Evolutionary conservation across 2,888 invertebrate genomes (phyloP), one percentile per base, ranked within the genome.

Genomic region (Pyralis farinalis): DNA sequence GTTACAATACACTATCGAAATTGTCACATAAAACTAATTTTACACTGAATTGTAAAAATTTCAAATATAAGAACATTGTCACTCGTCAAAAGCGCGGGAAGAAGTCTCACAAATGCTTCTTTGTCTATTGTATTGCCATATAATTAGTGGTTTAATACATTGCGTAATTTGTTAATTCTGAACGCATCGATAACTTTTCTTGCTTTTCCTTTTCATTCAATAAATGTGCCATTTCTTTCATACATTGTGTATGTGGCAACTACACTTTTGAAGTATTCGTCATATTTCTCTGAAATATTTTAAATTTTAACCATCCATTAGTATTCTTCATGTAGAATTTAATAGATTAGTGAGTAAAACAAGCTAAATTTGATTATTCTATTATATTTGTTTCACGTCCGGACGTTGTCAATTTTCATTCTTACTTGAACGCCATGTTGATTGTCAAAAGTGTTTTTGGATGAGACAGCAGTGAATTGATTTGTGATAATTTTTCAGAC

Each of bases 171-270:
- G n/a, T n/a, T n/a, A n/a, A n/a, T n/a, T 16, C 53, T 52, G 68
- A 74, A 71, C 65, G 71, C 63, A 58, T 42, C 57, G 25, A 44
- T 47, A 44, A 42, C 56, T 63, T 40, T 34, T 47, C 54, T 46
- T 46, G 43, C 49, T 49, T 45, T 66, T 57, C 52, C 53, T 52
- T 52, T 57, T 52, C 42, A 42, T 16, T 16, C 16, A 16, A 16
- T 16, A 44, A 53, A 71, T 70, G 59, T 75, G 68, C 75, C 64
- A 63, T 79, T 79, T 79, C 82, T 79, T 79, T 79, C 82, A 81
- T 76, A 84, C 83, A 84, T 83, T 89, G 90, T 89, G 63, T 87
- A 89, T 90, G 90, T 90, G 90, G 90, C 89, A 89, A 80, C 71
- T 66, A 83, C 62, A 76, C 74, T 77, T 71, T 78, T 75, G 67